Percentiles rank a stretch among this genome's conserved stretches.
These are phyloP conservation scores for Drosophila rufa DNA, from an alignment of 1,140 invertebrate genomes.

Conservation along the genomic window DNA sequence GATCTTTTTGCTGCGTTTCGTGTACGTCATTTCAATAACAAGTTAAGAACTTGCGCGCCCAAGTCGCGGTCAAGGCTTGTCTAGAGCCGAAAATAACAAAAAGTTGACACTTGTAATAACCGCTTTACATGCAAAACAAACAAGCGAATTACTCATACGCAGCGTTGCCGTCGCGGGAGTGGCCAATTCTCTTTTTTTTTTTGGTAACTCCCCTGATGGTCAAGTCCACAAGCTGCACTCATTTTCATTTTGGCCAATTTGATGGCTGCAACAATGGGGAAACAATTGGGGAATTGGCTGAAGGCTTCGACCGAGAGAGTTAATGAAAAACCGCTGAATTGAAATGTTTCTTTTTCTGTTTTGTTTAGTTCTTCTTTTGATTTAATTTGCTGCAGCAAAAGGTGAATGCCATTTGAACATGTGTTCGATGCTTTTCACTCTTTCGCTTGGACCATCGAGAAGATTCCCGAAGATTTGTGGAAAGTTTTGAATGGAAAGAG, in stretches of 20 bases:
- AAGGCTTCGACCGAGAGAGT: conserved; percentile 55
- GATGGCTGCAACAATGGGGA: conserved; percentile 56
- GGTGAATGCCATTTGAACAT: conserved; percentile 64
- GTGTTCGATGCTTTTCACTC: conserved; percentile 17
- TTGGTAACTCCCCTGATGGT: conserved; percentile 26
- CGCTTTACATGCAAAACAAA: conserved; percentile 59
- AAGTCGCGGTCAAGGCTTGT: conserved; percentile 50
- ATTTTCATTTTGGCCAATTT: conserved; percentile 23
- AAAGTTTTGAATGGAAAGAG: conserved; percentile 1
- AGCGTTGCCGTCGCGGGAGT: conserved; percentile 28
- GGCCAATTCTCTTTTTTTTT: conserved; percentile 6
- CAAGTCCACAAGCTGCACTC: conserved; percentile 35
- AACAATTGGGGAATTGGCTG: conserved; percentile 48
- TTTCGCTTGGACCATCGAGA: conserved; percentile 1
- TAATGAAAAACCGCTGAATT: conserved; percentile 66
- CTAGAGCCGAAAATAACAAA: conserved; percentile 9
- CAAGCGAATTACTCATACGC: conserved; percentile 67
- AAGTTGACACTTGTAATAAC: conserved; percentile 65
- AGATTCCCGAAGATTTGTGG: conserved; percentile 55
- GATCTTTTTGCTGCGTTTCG: conserved; percentile 29
- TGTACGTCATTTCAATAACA: conserved; percentile 54
- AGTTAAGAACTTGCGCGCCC: conserved; percentile 42
- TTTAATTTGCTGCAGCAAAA: conserved; percentile 29
- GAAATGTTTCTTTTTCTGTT: conserved; percentile 36
- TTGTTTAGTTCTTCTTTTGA: conserved; percentile 9